These are phyloP conservation scores for Tyrophagus putrescentiae DNA, from an alignment of 1,140 invertebrate species.

Conservation along the genomic window DNA sequence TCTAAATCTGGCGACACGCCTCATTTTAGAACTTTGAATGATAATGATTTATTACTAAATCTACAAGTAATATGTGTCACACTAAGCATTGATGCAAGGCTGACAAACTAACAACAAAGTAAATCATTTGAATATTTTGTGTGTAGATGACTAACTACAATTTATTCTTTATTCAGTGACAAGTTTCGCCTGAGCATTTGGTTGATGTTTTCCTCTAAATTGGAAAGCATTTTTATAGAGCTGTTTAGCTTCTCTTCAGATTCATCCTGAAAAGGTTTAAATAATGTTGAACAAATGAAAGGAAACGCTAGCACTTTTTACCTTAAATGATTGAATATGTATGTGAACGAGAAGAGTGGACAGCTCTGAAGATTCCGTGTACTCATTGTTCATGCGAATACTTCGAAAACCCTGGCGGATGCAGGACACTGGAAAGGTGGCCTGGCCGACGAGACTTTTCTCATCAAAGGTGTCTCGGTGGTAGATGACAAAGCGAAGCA, in stretches of 20 bases:
- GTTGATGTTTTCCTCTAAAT: slow-evolving; percentile 3
- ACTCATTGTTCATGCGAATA: slow-evolving; percentile 74
- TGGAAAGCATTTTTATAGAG: background rate
- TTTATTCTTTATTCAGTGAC: background rate
- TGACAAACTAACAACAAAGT: background rate
- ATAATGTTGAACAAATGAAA: slow-evolving; percentile 17
- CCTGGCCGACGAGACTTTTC: slow-evolving; percentile 90
- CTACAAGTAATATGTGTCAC: background rate
- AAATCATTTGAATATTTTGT: background rate
- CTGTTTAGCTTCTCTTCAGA: background rate
- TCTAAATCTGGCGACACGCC: too few species aligned
- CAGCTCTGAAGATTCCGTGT: slow-evolving; percentile 81
- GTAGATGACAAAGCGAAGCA: slow-evolving; percentile 80
- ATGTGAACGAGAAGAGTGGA: slow-evolving; percentile 78
- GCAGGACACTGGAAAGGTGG: slow-evolving; percentile 61
- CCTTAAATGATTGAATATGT: slow-evolving; percentile 31
- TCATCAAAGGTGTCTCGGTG: slow-evolving; percentile 98
- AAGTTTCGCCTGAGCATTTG: background rate
- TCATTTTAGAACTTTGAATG: too few species aligned
- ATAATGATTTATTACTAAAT: too few species aligned
- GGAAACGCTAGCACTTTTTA: slow-evolving; percentile 28
- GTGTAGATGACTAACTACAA: background rate
- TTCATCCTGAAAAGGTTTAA: slow-evolving; percentile 8
- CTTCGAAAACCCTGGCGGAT: slow-evolving; percentile 61
- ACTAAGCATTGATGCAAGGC: background rate